Evolutionary conservation across 2,888 invertebrate genomes (phyloP).

Genomic region (Drosophila macrospina): DNA sequence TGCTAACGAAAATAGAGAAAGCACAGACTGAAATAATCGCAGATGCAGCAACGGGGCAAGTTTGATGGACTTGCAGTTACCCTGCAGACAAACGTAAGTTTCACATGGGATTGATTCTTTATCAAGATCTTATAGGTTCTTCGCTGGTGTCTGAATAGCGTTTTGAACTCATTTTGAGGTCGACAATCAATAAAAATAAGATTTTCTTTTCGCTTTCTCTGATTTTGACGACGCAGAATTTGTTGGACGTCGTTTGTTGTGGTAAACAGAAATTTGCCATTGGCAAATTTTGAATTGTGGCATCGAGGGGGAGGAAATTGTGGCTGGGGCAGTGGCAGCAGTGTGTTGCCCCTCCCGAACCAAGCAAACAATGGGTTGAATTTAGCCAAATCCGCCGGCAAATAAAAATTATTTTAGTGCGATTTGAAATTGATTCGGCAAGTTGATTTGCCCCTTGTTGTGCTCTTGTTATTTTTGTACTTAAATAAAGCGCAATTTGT

Average conservation of each 20-base stretch:
- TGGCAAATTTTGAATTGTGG: slow-evolving; percentile 30
- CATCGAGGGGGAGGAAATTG: background rate
- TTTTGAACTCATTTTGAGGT: slow-evolving; percentile 38
- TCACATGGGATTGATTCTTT: background rate
- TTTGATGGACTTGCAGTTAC: slow-evolving; percentile 1
- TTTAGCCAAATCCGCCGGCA: slow-evolving; percentile 50
- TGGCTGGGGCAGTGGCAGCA: background rate
- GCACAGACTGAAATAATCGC: slow-evolving; percentile 18
- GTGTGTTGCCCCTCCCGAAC: background rate
- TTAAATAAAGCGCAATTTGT: slow-evolving; percentile 80
- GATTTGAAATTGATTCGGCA: slow-evolving; percentile 57
- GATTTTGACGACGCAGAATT: slow-evolving; percentile 70
- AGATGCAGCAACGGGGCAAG: slow-evolving; percentile 1
- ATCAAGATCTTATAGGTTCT: background rate
- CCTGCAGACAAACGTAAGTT: background rate
- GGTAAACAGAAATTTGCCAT: slow-evolving; percentile 62
- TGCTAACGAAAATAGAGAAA: slow-evolving; percentile 40
- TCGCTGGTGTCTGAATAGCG: slow-evolving; percentile 18
- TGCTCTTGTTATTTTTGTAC: slow-evolving; percentile 72
- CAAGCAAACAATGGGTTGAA: slow-evolving; percentile 49
- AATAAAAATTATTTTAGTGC: slow-evolving; percentile 60
- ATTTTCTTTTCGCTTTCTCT: slow-evolving; percentile 32
- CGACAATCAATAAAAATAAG: slow-evolving; percentile 56
- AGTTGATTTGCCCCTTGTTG: slow-evolving; percentile 41
- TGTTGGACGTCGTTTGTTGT: slow-evolving; percentile 62